Evolutionary conservation across 2,797 vertebrate species (phyloP).

Genomic region (Channa striata): DNA sequence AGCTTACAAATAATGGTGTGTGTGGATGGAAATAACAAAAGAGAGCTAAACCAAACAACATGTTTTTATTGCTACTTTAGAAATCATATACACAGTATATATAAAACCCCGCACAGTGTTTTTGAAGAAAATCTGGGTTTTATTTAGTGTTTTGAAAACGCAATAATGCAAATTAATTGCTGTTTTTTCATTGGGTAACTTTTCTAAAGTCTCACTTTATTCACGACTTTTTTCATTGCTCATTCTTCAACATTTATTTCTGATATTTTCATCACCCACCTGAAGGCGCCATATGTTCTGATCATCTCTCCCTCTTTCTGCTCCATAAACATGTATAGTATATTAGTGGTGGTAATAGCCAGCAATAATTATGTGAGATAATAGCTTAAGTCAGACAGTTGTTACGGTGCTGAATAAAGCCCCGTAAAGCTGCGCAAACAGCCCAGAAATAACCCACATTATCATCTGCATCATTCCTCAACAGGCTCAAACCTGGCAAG

Average conservation of each 20-base stretch:
- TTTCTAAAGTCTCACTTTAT: conserved; percentile 11
- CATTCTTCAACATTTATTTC: conserved; percentile 19
- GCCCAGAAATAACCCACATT: conserved; percentile 78
- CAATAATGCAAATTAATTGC: background rate
- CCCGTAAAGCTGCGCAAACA: conserved; percentile 77
- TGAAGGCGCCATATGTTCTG: conserved; percentile 30
- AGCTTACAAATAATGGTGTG: conserved; percentile 19
- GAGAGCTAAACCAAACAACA: conserved; percentile 8
- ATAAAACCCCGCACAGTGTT: background rate
- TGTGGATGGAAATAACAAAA: conserved; percentile 47
- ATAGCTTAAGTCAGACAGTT: conserved; percentile 70
- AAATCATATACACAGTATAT: conserved; percentile 8
- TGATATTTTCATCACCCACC: conserved; percentile 12
- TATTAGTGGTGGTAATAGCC: conserved; percentile 69
- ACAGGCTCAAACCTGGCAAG: conserved; percentile 62
- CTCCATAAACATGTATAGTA: conserved; percentile 63
- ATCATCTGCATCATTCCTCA: conserved; percentile 74
- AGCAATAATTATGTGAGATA: conserved; percentile 77
- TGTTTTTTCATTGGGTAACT: background rate
- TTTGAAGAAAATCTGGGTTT: background rate
- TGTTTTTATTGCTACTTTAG: background rate
- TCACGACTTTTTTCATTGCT: conserved; percentile 17
- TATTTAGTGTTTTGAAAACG: background rate
- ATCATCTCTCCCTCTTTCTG: conserved; percentile 39
- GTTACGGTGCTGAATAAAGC: conserved; percentile 69